phyloP scores from a whole-genome alignment of 2,113 vertebrate species.

The Gnathonemus longibarbis region DNA sequence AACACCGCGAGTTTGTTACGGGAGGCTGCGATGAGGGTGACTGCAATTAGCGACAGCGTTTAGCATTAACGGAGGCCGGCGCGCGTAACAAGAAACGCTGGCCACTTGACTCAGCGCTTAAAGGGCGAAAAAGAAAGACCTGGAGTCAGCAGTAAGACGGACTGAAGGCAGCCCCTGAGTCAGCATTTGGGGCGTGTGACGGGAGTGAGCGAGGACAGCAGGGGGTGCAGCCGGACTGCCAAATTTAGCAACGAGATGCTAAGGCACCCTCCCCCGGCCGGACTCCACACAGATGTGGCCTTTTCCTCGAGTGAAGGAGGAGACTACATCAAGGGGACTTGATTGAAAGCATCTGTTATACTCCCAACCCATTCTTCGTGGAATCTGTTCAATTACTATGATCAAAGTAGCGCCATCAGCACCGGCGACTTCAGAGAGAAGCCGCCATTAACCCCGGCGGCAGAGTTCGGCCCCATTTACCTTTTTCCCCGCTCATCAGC shows the following conservation, averaged over 20 bases:
- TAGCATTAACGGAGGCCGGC: neutral
- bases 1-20: neutral
- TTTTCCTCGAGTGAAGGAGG: neutral
- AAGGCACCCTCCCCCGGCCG: neutral
- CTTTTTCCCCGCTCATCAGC: neutral
- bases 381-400: constrained; percentile 12
- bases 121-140: neutral
- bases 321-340: constrained; percentile 1
- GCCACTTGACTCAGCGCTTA: neutral
- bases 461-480: neutral
- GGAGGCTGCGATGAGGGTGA: neutral
- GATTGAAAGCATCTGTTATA: constrained; percentile 11
- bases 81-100: neutral
- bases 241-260: neutral
- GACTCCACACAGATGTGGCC: neutral
- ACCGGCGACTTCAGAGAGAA: neutral
- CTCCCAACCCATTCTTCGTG: neutral
- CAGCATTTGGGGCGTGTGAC: neutral
- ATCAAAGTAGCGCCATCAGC: constrained; percentile 9
- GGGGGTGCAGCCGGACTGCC: neutral
- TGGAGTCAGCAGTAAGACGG: neutral
- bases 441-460: neutral
- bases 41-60: neutral
- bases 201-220: neutral
- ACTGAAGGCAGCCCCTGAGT: neutral